A percentile compares a stretch with the other conserved stretches of the same genome.
phyloP scores from a whole-genome alignment of 2,797 vertebrate species.

The Emys orbicularis region DNA sequence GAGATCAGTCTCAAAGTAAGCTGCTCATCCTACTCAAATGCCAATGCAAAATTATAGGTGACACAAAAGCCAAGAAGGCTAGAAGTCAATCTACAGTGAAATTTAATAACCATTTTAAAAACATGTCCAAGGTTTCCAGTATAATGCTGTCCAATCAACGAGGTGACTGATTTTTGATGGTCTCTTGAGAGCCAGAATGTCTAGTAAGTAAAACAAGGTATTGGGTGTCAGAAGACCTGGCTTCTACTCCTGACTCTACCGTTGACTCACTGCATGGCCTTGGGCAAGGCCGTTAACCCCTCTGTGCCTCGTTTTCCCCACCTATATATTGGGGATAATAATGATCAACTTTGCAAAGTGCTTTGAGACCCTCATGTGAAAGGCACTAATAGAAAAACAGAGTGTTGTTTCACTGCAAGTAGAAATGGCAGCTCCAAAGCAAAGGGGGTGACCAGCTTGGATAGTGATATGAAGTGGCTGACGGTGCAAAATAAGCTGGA shows the following conservation, averaged over 20 bases:
- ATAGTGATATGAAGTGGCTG: neutral
- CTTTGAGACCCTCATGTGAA: neutral
- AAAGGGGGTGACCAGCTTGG: neutral
- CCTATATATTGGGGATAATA: neutral
- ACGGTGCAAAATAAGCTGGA: neutral
- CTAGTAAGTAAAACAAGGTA: neutral
- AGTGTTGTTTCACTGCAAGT: neutral
- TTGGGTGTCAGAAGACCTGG: neutral
- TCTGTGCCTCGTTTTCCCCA: neutral
- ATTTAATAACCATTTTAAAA: neutral
- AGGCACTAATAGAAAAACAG: neutral
- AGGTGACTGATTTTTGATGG: neutral
- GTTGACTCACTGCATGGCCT: neutral
- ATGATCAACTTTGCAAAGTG: neutral
- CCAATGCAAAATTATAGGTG: neutral
- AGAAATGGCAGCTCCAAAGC: neutral
- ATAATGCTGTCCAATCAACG: neutral
- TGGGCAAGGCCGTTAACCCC: neutral
- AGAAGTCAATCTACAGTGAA: neutral
- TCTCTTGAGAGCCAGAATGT: neutral
- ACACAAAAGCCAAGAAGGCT: neutral
- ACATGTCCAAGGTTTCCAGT: neutral
- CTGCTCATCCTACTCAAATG: accelerated
- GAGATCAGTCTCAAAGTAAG: neutral
- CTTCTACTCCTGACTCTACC: neutral